These are phyloP conservation scores for Creontiades dilutus DNA, from an alignment of 2,888 invertebrate species.

Conservation along the genomic window DNA sequence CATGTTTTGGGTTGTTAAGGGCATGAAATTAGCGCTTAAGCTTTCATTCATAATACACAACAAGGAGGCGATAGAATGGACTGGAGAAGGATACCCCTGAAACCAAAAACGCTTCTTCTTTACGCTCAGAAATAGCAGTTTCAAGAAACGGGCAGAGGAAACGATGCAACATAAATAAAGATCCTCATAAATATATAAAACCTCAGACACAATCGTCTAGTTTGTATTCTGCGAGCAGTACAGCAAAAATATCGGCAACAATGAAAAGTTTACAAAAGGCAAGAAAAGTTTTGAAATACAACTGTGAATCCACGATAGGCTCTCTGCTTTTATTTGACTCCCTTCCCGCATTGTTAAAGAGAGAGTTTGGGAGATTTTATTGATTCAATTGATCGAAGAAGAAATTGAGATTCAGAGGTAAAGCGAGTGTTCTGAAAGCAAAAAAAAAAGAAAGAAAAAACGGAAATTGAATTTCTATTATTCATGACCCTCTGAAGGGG, in stretches of 20 bases:
- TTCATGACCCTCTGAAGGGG: constrained; percentile 19
- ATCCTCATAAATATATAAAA: too few relatives aligned
- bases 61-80: too few relatives aligned
- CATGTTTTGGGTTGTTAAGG: too few relatives aligned
- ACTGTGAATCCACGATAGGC: not conserved
- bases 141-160: too few relatives aligned
- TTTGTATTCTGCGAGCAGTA: not conserved
- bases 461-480: constrained; percentile 3
- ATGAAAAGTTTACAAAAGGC: not conserved
- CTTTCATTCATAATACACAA: too few relatives aligned
- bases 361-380: not conserved
- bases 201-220: too few relatives aligned
- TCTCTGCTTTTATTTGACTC: not conserved
- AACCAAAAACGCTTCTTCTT: too few relatives aligned
- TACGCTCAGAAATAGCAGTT: too few relatives aligned
- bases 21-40: too few relatives aligned
- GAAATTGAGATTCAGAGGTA: not conserved
- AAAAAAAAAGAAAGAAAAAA: too few relatives aligned
- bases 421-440: constrained; percentile 11
- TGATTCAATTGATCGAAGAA: constrained; percentile 15
- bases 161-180: too few relatives aligned
- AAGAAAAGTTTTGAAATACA: not conserved
- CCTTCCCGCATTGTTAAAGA: not conserved
- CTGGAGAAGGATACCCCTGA: too few relatives aligned
- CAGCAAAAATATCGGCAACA: not conserved